A percentile compares a stretch with the other conserved stretches of the same genome.
Evolutionary conservation across 1,140 invertebrate species (phyloP).

Genomic region (Planococcus citri): DNA sequence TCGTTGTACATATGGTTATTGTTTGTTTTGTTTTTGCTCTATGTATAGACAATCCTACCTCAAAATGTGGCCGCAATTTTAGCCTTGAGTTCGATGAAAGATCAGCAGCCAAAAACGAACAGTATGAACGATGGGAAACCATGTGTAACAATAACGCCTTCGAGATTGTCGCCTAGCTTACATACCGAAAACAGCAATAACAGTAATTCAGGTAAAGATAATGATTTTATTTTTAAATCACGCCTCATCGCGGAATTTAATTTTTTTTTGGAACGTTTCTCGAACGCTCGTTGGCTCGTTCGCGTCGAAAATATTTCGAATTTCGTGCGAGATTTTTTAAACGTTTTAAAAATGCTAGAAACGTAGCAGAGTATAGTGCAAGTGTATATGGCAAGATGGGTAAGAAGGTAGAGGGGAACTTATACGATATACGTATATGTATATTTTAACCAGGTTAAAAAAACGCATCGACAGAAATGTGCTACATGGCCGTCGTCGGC

Average conservation of each 20-base stretch:
- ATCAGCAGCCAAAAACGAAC: conserved; percentile 16
- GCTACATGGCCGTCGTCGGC: too few species aligned
- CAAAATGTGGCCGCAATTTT: conserved; percentile 30
- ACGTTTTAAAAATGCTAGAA: background rate
- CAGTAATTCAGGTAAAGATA: conserved; percentile 3
- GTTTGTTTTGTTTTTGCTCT: conserved; percentile 16
- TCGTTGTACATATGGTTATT: background rate
- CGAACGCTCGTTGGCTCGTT: background rate
- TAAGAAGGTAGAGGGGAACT: too few species aligned
- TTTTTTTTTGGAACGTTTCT: background rate
- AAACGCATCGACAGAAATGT: too few species aligned
- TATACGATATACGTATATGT: too few species aligned
- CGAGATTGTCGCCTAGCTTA: conserved; percentile 9
- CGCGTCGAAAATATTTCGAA: background rate
- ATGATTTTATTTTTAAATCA: background rate
- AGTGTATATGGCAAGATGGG: too few species aligned
- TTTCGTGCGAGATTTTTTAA: background rate
- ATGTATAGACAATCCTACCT: conserved; percentile 29
- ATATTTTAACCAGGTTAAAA: too few species aligned
- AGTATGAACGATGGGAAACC: background rate
- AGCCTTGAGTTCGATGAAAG: conserved; percentile 28
- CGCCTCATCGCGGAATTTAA: background rate
- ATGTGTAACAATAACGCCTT: conserved; percentile 9
- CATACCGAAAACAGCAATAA: conserved; percentile 1
- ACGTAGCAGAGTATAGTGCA: too few species aligned